Evolutionary conservation across 1,140 invertebrate species (phyloP).

Genomic region (Mactra quadrangularis): DNA sequence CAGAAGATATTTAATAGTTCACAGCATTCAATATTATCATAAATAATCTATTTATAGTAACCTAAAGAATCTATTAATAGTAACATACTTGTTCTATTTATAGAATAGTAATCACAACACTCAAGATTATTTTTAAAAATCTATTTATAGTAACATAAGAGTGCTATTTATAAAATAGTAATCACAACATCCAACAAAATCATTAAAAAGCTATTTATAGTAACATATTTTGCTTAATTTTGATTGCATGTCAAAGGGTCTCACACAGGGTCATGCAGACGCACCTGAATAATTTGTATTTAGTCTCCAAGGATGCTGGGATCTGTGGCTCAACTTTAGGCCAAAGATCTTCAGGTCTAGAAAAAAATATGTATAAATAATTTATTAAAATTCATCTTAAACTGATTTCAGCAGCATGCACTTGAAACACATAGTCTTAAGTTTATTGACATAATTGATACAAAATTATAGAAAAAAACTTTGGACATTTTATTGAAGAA

Average conservation of each 20-base stretch:
- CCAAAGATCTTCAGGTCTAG: constrained; percentile 46
- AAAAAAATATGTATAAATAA: neutral
- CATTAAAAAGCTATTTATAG: constrained; percentile 26
- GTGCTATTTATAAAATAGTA: neutral
- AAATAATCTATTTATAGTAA: no score
- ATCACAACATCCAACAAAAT: neutral
- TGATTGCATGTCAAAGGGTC: neutral
- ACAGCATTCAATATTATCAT: no score
- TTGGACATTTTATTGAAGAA: no score
- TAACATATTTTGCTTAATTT: neutral
- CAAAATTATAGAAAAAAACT: no score
- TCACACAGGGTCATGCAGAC: constrained; percentile 50
- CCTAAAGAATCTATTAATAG: no score
- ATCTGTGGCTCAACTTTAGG: constrained; percentile 66
- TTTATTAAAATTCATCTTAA: no score
- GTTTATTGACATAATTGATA: no score
- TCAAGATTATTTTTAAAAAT: neutral
- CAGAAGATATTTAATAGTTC: no score
- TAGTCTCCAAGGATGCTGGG: constrained; percentile 66
- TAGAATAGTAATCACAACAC: neutral
- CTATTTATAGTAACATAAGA: constrained; percentile 36
- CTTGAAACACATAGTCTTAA: no score
- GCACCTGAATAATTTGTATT: constrained; percentile 72
- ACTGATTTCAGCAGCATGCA: no score
- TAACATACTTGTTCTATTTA: neutral